Conservation (phyloP, 2,888 invertebrate genomes). For the Tiphia femorata region DNA sequence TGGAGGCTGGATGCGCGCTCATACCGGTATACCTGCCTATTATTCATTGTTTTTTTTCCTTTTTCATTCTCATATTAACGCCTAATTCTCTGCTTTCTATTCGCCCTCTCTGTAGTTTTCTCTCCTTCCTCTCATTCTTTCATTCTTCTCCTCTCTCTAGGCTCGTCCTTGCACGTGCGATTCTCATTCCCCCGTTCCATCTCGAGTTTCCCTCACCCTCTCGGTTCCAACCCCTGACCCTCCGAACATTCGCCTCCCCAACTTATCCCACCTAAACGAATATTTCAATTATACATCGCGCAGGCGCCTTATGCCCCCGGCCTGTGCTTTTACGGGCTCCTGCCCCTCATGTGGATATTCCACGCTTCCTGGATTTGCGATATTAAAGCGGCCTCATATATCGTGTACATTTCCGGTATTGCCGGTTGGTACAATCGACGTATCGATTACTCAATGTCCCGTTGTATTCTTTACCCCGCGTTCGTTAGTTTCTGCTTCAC, state of each 20-base stretch:
- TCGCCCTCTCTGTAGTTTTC: background rate
- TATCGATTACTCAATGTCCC: too few relatives aligned
- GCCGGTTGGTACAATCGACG: too few relatives aligned
- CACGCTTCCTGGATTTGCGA: too few relatives aligned
- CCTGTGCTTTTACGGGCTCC: constrained; percentile 3
- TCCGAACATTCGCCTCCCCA: too few relatives aligned
- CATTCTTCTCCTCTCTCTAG: background rate
- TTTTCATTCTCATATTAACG: constrained; percentile 5
- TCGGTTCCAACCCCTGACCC: constrained; percentile 1
- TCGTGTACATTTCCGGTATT: too few relatives aligned
- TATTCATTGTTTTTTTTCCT: background rate
- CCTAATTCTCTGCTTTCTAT: background rate
- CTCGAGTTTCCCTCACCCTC: background rate
- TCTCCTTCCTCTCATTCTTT: background rate
- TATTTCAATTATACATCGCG: constrained; percentile 25
- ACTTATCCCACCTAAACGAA: constrained; percentile 25
- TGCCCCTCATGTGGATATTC: constrained; percentile 18
- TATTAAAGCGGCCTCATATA: too few relatives aligned
- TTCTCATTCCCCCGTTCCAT: background rate
- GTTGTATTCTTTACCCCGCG: too few relatives aligned
- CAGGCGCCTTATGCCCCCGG: too few relatives aligned
- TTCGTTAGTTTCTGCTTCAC: too few relatives aligned
- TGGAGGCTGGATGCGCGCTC: constrained; percentile 6
- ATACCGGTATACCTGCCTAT: constrained; percentile 18
- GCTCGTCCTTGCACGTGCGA: background rate